Evolutionary conservation across 2,888 invertebrate genomes (phyloP).

Genomic region (Polydesmus complanatus): DNA sequence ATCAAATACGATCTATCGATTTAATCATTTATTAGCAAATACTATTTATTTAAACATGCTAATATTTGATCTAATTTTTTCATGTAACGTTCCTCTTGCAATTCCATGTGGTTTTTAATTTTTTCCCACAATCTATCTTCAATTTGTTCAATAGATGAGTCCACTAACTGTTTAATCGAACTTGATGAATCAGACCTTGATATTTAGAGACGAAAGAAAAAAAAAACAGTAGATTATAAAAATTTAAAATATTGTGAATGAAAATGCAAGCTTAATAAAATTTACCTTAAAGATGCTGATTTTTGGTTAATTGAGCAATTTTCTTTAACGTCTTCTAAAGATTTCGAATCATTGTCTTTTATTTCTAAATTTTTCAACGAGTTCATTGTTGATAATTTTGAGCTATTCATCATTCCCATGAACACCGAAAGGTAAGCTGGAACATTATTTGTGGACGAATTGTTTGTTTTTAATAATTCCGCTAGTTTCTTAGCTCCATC

Average conservation of each 20-base stretch:
- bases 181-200: no score
- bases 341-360: background rate
- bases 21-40: background rate
- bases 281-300: background rate
- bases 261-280: no score
- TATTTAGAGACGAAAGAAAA: no score
- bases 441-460: background rate
- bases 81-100: constrained; percentile 3
- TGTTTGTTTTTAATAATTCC: background rate
- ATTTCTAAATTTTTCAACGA: no score
- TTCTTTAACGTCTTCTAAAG: background rate
- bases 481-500: constrained; percentile 4
- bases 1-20: background rate
- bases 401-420: background rate
- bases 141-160: background rate
- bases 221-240: no score
- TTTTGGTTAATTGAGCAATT: no score
- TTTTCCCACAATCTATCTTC: constrained; percentile 7
- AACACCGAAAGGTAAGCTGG: background rate
- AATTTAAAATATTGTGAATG: no score
- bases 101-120: constrained; percentile 1
- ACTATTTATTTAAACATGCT: background rate
- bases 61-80: constrained; percentile 1
- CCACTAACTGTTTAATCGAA: background rate
- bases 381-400: background rate